Evolutionary conservation across 2,113 vertebrate genomes (phyloP).

Genomic region (Xiphophorus maculatus): DNA sequence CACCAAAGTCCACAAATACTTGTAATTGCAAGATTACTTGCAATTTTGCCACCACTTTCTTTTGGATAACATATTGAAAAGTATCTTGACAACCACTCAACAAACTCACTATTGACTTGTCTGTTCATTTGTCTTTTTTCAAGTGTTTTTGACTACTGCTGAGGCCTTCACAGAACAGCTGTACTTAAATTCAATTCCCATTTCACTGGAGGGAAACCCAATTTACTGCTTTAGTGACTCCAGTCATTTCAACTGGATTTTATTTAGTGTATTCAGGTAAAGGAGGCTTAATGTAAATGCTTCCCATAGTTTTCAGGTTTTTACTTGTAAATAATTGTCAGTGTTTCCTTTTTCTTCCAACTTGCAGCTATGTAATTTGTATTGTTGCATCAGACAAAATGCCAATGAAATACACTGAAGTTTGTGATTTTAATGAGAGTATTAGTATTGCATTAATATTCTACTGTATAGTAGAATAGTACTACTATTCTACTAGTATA

Average conservation of each 20-base stretch:
- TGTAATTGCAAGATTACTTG: no score
- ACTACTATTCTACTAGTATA: no score
- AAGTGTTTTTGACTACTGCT: no score
- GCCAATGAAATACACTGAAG: neutral
- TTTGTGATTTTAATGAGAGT: neutral
- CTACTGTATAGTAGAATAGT: no score
- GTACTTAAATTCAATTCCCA: no score
- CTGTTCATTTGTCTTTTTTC: no score
- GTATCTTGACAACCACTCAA: no score
- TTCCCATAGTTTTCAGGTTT: neutral
- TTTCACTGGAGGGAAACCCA: neutral
- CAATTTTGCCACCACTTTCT: no score
- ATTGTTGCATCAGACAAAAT: neutral
- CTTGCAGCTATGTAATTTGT: neutral
- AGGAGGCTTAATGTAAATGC: neutral
- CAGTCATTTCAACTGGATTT: neutral
- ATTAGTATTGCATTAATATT: neutral
- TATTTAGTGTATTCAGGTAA: neutral
- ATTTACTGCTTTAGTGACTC: neutral
- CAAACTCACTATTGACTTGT: no score
- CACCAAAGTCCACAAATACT: no score
- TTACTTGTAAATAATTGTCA: neutral
- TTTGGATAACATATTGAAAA: no score
- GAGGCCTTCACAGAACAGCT: no score
- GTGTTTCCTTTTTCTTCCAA: neutral